Percentiles rank a stretch among this genome's conserved stretches.
These are phyloP conservation scores for Pogoniulus pusillus DNA, from an alignment of 2,797 vertebrate genomes.

Conservation along the genomic window DNA sequence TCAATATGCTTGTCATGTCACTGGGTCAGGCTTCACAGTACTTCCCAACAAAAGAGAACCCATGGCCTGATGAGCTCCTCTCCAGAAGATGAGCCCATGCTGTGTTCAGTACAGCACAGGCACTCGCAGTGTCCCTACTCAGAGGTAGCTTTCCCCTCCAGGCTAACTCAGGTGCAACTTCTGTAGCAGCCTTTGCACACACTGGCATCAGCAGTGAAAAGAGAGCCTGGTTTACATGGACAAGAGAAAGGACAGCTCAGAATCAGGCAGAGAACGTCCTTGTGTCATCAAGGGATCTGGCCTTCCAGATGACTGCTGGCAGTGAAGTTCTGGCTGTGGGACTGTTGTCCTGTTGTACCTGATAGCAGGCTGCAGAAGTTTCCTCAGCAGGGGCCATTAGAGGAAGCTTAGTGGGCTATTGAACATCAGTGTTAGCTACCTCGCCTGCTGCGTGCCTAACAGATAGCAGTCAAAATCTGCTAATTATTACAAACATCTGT, in stretches of 20 bases:
- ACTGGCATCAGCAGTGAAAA: rapidly evolving
- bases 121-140: rapidly evolving
- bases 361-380: background rate
- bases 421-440: background rate
- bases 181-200: background rate
- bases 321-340: background rate
- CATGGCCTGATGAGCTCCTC: rapidly evolving
- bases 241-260: background rate
- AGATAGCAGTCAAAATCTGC: background rate
- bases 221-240: background rate
- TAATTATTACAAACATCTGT: constrained; percentile 11
- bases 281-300: too few species aligned
- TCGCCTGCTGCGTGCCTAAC: background rate
- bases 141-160: background rate
- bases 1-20: background rate
- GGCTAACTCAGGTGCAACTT: background rate
- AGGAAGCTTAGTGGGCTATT: background rate
- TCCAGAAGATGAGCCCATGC: rapidly evolving
- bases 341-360: background rate
- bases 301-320: background rate
- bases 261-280: background rate
- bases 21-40: background rate
- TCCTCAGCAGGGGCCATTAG: background rate
- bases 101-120: background rate
- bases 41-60: rapidly evolving